Base-by-base conservation (phyloP, 1,140 invertebrate genomes). In the Cotesia vestalis region DNA sequence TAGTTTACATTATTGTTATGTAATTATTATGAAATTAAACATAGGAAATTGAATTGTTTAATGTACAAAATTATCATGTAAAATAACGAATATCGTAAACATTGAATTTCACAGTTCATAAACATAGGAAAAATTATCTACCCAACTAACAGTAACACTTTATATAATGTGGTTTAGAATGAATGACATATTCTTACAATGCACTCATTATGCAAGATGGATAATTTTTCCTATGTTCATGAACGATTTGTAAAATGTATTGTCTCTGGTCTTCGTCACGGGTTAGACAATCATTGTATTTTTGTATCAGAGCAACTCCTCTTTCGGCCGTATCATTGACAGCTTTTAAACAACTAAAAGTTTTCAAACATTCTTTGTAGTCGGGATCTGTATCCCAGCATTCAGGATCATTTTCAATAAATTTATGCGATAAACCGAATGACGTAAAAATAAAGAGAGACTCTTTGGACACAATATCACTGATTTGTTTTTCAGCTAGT, bases 241-340 rank as follows among this genome's bases (percentile, higher is more conserved):
- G 6, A 60, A 84, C 70, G 75, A 80, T 53, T 55, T 83, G 57
- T 57, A 75, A n/a, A 73, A 75, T 35, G 71, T 76, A 73, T 76
- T 80, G 62, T 67, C 64, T 66, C 81, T 87, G 78, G 53, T 86
- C 62, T 75, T 79, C 69, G 80, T 77, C 51, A 51, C 76, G 74
- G 20, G 77, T 81, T 6, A 81, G 38, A 1, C 67, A 20, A 8
- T 34, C 66, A 63, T 85, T 75, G 72, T 79, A 85, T 60, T 84
- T 81, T 75, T 82, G 75, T 71, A 85, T 82, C 5, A 87, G 63
- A 66, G 81, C 81, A 6, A 85, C 80, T 55, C 77, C 78, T 74
- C 79, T 79, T 76, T 83, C 79, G 20, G 77, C 81, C 20, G 66
- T 68, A 69, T 83, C 80, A 75, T 83, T 82, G 0, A 81, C 77